Base-by-base conservation (phyloP, 2,797 vertebrate species). In the Semaprochilodus insignis region DNA sequence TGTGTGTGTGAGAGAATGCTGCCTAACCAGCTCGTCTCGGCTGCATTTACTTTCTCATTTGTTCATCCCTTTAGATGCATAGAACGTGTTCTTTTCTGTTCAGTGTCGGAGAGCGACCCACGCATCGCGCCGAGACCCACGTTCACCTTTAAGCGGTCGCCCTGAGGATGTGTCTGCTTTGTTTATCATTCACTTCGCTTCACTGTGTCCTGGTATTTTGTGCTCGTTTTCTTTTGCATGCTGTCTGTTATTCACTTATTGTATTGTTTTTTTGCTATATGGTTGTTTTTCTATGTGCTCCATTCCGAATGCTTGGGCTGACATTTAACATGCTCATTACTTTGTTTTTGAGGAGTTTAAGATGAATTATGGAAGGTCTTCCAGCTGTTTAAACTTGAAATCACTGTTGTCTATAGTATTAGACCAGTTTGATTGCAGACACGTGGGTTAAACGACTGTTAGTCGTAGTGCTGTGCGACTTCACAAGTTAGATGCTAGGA, bases 81-180 rank as follows among this genome's bases (percentile, higher is more conserved):
- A 74, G 86, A 67, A 63, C 25, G 48, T 87, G 78, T 82, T 85
- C 66, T 84, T 77, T 82, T 87, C 77, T 85, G 83, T 84, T 88
- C 77, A 82, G 83, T 77, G 85, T 82, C 69, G 85, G 85, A 85
- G 71, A 74, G 36, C 65, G 55, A 66, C 54, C 84, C 55, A 51
- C 44, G 79, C 59, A 60, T 54, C 59, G 48, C 19, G 23, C 69
- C 78, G 60, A 71, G 85, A 69, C 69, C 83, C 51, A 77, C 84
- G 72, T 66, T 34, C 48, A 67, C 75, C 77, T 82, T 73, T 81
- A 82, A 74, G 36, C 77, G 17, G 71, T 74, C 78, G 25, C 72
- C 62, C 81, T 74, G 85, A 86, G 71, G 86, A 89, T 87, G 85
- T 82, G 77, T 79, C 85, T 85, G 85, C 83, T 88, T 85, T 87